Evolutionary conservation across 2,113 vertebrate species (phyloP).

Genomic region (Blennius ocellaris): DNA sequence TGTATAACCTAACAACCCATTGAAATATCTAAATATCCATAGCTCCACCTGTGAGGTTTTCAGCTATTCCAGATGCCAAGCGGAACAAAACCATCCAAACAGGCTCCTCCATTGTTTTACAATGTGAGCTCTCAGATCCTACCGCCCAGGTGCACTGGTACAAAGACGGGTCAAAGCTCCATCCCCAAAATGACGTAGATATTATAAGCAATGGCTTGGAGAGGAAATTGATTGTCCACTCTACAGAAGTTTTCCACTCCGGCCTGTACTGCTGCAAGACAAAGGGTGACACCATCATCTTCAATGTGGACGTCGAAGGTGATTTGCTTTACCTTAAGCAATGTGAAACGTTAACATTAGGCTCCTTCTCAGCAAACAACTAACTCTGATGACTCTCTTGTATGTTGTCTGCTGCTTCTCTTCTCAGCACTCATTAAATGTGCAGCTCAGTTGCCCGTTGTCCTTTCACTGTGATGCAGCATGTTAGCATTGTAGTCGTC

Average conservation of each 20-base stretch:
- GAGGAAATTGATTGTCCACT: slow-evolving; percentile 75
- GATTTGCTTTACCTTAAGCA: slow-evolving; percentile 65
- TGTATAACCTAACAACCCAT: slow-evolving; percentile 27
- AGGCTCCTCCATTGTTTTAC: slow-evolving; percentile 76
- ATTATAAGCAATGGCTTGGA: slow-evolving; percentile 68
- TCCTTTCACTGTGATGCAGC: slow-evolving; percentile 41
- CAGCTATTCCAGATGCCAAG: slow-evolving; percentile 78
- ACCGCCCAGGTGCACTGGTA: slow-evolving; percentile 82
- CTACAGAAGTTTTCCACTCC: slow-evolving; percentile 80
- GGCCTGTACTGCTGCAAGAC: slow-evolving; percentile 85
- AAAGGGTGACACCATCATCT: slow-evolving; percentile 79
- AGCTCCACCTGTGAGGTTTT: slow-evolving; percentile 85
- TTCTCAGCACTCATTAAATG: slow-evolving; percentile 36
- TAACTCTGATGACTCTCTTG: slow-evolving; percentile 48
- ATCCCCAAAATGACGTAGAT: slow-evolving; percentile 75
- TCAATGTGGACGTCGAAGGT: slow-evolving; percentile 86
- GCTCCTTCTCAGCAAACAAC: slow-evolving; percentile 47
- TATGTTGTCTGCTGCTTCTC: slow-evolving; percentile 48
- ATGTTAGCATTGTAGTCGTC: slow-evolving; percentile 44
- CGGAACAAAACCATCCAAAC: slow-evolving; percentile 76
- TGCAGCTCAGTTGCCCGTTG: slow-evolving; percentile 28
- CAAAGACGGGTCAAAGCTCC: slow-evolving; percentile 83
- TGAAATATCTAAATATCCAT: slow-evolving; percentile 72
- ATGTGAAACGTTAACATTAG: slow-evolving; percentile 53
- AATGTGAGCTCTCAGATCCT: slow-evolving; percentile 83